phyloP scores from a whole-genome alignment of 2,113 vertebrate species.

The Ciconia stormi region DNA sequence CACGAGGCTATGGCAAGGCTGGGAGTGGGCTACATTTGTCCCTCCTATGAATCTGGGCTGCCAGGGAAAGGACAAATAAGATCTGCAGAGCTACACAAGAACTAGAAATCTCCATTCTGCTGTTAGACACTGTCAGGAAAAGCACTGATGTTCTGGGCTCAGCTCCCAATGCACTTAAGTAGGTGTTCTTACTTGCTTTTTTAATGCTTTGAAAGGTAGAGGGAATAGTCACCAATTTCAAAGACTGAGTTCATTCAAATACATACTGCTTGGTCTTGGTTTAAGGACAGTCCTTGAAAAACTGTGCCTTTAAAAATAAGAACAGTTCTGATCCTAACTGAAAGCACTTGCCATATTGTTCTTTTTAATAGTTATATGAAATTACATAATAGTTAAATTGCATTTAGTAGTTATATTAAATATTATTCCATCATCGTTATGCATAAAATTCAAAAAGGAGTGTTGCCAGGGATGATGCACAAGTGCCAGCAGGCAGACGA shows the following conservation, averaged over 20 bases:
- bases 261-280: neutral
- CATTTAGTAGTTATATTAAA: neutral
- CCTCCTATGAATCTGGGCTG: neutral
- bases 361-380: neutral
- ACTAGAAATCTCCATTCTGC: neutral
- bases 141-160: neutral
- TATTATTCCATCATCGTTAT: neutral
- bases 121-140: neutral
- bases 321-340: neutral
- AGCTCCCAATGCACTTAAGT: neutral
- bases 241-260: neutral
- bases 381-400: neutral
- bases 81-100: neutral
- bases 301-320: neutral
- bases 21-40: neutral
- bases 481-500: neutral
- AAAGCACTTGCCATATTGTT: neutral
- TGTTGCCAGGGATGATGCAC: accelerated
- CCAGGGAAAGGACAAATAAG: neutral
- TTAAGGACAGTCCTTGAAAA: neutral
- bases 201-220: neutral
- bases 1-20: neutral
- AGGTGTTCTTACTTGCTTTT: neutral
- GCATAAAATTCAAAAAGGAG: neutral
- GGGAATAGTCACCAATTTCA: neutral